A percentile compares a stretch with the other conserved stretches of the same genome.
These are phyloP conservation scores for Lepidocyrtoides sp. DNA, from an alignment of 2,888 invertebrate species.

Conservation along the genomic window DNA sequence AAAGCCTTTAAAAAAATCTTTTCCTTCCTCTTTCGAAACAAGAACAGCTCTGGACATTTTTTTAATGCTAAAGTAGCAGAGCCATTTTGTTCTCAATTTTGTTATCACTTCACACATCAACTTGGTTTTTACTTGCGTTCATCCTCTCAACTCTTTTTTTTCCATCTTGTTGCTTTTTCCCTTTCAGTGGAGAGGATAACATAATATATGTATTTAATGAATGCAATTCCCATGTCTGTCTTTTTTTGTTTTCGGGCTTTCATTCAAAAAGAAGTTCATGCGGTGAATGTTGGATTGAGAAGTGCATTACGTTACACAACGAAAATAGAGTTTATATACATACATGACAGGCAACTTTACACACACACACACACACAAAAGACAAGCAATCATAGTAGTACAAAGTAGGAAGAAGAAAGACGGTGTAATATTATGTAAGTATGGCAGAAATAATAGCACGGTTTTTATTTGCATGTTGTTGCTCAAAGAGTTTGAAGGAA, in stretches of 20 bases:
- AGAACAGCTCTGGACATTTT: no score
- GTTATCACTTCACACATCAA: slow-evolving; percentile 58
- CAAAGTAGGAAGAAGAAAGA: no score
- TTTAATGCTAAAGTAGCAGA: slow-evolving; percentile 54
- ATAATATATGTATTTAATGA: no score
- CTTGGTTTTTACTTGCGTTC: not conserved
- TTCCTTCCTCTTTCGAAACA: slow-evolving; percentile 4
- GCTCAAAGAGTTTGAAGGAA: not conserved
- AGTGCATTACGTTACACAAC: not conserved
- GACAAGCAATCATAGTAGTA: not conserved
- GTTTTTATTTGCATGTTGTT: not conserved
- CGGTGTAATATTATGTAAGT: no score
- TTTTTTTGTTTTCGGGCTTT: slow-evolving; percentile 39
- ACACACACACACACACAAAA: not conserved
- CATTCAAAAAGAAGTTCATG: slow-evolving; percentile 16
- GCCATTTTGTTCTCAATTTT: slow-evolving; percentile 70
- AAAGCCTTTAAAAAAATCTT: slow-evolving; percentile 56
- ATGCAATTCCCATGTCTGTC: slow-evolving; percentile 42
- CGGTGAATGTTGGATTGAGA: slow-evolving; percentile 11
- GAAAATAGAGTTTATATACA: not conserved
- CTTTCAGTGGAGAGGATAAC: slow-evolving; percentile 1
- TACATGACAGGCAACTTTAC: no score
- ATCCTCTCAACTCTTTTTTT: not conserved
- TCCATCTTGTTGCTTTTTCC: slow-evolving; percentile 31
- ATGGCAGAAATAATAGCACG: no score